phyloP scores from a whole-genome alignment of 2,113 vertebrate genomes.

The Lepidothrix coronata region DNA sequence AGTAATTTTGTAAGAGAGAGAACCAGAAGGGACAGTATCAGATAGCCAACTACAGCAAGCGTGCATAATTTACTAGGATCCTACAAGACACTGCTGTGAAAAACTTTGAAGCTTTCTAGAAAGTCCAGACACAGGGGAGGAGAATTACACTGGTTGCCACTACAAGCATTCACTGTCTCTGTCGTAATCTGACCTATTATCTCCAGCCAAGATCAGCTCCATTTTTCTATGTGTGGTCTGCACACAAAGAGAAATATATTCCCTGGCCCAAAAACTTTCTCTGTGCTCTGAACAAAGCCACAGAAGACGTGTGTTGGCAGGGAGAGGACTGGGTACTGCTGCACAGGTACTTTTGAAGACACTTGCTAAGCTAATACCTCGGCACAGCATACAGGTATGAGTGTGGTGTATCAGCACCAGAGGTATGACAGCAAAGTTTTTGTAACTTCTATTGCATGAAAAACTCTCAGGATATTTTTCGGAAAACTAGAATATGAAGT shows the following conservation, averaged over 20 bases:
- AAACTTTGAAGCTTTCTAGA: neutral
- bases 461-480: neutral
- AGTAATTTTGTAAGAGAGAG: neutral
- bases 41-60: neutral
- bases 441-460: neutral
- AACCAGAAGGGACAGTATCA: neutral
- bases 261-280: neutral
- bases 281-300: neutral
- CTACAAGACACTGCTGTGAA: accelerated
- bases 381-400: accelerated
- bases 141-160: neutral
- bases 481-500: neutral
- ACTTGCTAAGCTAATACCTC: neutral
- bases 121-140: neutral
- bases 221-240: neutral
- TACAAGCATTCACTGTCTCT: neutral
- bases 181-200: neutral
- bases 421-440: neutral
- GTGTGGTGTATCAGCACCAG: neutral
- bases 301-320: neutral
- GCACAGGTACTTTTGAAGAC: neutral
- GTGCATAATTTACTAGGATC: neutral
- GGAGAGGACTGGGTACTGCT: neutral
- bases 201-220: neutral
- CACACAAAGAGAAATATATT: neutral